Conservation (phyloP, 2,797 vertebrate genomes). For the Propithecus perrieri region DNA sequence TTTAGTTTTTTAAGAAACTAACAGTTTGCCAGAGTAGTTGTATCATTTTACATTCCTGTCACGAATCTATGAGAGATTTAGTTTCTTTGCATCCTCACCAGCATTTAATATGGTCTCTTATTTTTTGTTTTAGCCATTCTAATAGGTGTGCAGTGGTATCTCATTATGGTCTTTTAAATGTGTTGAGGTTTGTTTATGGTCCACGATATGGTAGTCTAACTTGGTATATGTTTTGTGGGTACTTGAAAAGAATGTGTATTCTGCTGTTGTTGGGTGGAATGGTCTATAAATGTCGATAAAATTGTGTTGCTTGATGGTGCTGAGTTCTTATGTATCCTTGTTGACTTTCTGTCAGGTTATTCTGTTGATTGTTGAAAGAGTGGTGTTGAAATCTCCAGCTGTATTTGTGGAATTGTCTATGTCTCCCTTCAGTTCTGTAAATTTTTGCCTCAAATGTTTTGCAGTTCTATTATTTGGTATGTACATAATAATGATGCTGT, state of each 20-base stretch:
- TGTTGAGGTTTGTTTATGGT: neutral
- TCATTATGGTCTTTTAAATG: neutral
- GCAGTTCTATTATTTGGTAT: neutral
- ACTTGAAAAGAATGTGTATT: neutral
- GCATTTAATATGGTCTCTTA: too few relatives aligned
- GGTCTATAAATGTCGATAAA: neutral
- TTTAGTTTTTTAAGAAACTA: conserved; percentile 15
- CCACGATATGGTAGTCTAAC: neutral
- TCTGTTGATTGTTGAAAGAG: neutral
- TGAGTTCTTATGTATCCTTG: neutral
- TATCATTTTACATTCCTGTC: neutral
- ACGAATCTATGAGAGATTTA: neutral
- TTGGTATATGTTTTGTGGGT: neutral
- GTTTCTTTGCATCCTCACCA: neutral
- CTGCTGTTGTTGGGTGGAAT: neutral
- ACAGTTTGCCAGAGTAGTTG: neutral
- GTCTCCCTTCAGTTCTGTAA: neutral
- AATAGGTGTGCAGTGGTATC: neutral
- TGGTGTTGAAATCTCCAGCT: neutral
- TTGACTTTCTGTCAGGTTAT: neutral
- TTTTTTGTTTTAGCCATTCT: neutral
- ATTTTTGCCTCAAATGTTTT: neutral
- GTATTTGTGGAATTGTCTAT: neutral
- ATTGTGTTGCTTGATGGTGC: neutral
- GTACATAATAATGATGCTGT: neutral